These are phyloP conservation scores for Nothoprocta perdicaria DNA, from an alignment of 2,113 vertebrate species.

Conservation along the genomic window DNA sequence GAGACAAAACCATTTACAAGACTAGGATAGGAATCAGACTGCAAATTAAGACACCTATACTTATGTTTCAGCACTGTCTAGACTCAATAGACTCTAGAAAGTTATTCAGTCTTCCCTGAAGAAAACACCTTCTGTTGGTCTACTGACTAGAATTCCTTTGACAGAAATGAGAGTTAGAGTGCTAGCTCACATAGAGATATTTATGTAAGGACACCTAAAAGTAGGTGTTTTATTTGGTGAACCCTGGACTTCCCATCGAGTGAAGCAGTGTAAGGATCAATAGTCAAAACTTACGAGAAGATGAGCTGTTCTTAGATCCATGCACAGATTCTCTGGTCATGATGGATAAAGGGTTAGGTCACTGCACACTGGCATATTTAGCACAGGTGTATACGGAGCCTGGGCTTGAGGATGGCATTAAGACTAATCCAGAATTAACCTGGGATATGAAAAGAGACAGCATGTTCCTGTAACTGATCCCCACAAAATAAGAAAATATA, in stretches of 20 bases:
- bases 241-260: neutral
- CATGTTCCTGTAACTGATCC: neutral
- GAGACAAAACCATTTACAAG: neutral
- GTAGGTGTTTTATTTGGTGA: neutral
- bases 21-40: neutral
- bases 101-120: neutral
- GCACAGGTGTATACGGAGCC: neutral
- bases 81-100: neutral
- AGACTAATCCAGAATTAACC: neutral
- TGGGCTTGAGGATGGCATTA: neutral
- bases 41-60: neutral
- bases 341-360: neutral
- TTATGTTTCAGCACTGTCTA: neutral
- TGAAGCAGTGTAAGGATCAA: neutral
- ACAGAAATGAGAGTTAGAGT: neutral
- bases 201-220: neutral
- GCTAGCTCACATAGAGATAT: neutral
- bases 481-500: neutral
- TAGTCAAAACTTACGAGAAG: fast-evolving
- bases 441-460: neutral
- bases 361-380: neutral
- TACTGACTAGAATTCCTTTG: neutral
- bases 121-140: neutral
- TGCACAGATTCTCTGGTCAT: neutral
- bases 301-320: neutral